Percentiles rank a stretch among this genome's conserved stretches.
These are phyloP conservation scores for Rhipidura dahli DNA, from an alignment of 2,113 vertebrate genomes.

Conservation along the genomic window DNA sequence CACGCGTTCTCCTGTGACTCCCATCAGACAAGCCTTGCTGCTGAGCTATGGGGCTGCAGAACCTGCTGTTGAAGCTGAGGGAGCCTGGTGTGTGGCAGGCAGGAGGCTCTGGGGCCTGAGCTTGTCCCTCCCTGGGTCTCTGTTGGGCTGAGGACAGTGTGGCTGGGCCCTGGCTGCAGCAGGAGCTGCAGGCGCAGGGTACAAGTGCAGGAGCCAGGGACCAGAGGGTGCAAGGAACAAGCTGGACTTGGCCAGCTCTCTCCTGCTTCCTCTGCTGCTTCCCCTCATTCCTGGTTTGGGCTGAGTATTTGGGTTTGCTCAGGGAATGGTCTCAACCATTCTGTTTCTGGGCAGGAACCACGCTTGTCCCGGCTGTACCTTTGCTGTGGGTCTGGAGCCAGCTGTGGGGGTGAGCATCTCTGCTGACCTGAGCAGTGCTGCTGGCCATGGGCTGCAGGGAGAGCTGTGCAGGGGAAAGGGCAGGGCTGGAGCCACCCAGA, in stretches of 20 bases:
- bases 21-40: background rate
- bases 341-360: background rate
- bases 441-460: background rate
- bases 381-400: background rate
- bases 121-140: accelerated
- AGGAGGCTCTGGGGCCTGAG: background rate
- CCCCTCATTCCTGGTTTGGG: accelerated
- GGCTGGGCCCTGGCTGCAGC: background rate
- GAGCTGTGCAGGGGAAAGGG: background rate
- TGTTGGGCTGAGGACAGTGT: accelerated
- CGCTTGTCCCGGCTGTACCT: background rate
- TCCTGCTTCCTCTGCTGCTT: background rate
- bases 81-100: background rate
- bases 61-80: background rate
- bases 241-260: background rate
- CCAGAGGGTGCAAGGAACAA: accelerated
- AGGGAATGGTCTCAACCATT: background rate
- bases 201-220: background rate
- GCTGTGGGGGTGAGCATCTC: background rate
- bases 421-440: background rate
- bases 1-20: background rate
- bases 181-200: background rate
- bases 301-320: accelerated
- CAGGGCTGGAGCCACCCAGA: background rate
- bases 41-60: background rate